Evolutionary conservation across 2,113 vertebrate genomes (phyloP).

Genomic region (Tragelaphus buxtoni): DNA sequence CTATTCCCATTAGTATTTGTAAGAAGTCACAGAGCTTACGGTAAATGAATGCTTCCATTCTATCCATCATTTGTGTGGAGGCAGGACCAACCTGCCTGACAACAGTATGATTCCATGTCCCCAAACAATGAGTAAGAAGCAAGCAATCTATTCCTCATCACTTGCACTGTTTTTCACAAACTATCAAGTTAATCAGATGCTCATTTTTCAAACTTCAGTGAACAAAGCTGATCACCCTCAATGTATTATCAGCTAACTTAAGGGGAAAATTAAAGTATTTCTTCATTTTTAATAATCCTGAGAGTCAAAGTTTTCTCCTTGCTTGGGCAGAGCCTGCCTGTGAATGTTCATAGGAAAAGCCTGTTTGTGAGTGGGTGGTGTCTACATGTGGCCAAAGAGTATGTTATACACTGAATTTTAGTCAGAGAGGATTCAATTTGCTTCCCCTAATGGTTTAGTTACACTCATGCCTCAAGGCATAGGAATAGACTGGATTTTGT

Average conservation of each 20-base stretch:
- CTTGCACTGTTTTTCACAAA: not conserved
- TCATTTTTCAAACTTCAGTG: constrained; percentile 7
- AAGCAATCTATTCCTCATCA: no score
- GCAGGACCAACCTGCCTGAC: not conserved
- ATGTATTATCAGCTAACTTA: not conserved
- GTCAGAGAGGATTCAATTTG: constrained; percentile 46
- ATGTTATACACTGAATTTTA: not conserved
- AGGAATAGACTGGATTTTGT: constrained; percentile 44
- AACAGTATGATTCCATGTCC: not conserved
- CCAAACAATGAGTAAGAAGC: not conserved
- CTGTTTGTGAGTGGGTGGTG: not conserved
- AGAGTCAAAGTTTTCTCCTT: not conserved
- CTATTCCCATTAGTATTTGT: not conserved
- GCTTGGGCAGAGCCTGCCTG: not conserved
- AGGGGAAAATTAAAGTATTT: not conserved
- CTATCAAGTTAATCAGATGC: not conserved
- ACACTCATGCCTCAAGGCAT: constrained; percentile 61
- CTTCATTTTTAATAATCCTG: not conserved
- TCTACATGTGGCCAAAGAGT: not conserved
- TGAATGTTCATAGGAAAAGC: not conserved
- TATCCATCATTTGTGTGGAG: not conserved
- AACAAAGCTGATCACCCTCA: not conserved
- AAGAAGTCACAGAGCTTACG: not conserved
- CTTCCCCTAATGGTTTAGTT: constrained; percentile 51
- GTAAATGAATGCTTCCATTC: not conserved